These are phyloP conservation scores for Caenorhabditis angaria DNA, from an alignment of 2,888 invertebrate genomes.

Conservation along the genomic window DNA sequence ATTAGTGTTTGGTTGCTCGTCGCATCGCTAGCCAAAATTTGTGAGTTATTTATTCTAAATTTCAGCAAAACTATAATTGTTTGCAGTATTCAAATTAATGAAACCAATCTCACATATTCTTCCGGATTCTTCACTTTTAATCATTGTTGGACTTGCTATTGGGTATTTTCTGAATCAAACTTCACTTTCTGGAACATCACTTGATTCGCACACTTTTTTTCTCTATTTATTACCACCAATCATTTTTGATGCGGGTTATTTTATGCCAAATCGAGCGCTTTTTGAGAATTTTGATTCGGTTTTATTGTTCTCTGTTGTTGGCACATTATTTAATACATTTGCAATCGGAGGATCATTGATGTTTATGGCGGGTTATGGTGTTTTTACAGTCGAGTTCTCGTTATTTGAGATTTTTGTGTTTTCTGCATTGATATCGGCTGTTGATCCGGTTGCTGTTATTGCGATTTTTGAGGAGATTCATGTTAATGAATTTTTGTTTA, in stretches of 20 bases:
- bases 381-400: slow-evolving; percentile 51
- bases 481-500: slow-evolving; percentile 95
- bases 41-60: slow-evolving; percentile 28
- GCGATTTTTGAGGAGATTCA: slow-evolving; percentile 75
- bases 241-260: slow-evolving; percentile 95
- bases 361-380: slow-evolving; percentile 36
- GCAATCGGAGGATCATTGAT: slow-evolving; percentile 69
- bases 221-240: slow-evolving; percentile 97
- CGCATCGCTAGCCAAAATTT: slow-evolving; percentile 52
- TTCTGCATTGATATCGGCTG: slow-evolving; percentile 57
- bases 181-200: slow-evolving; percentile 18
- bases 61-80: background rate
- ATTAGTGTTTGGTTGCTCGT: slow-evolving; percentile 50
- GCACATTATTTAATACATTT: slow-evolving; percentile 92
- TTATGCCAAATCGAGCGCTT: slow-evolving; percentile 96
- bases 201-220: slow-evolving; percentile 87
- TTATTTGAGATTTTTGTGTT: slow-evolving; percentile 58
- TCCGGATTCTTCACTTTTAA: slow-evolving; percentile 95
- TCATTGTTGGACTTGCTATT: slow-evolving; percentile 85
- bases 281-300: slow-evolving; percentile 97
- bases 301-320: slow-evolving; percentile 87
- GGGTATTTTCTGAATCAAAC: slow-evolving; percentile 27
- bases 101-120: slow-evolving; percentile 75
- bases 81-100: slow-evolving; percentile 51
- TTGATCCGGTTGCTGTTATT: slow-evolving; percentile 61